Conservation (phyloP, 2,888 invertebrate species). For the Ichneumoninae sp. region DNA sequence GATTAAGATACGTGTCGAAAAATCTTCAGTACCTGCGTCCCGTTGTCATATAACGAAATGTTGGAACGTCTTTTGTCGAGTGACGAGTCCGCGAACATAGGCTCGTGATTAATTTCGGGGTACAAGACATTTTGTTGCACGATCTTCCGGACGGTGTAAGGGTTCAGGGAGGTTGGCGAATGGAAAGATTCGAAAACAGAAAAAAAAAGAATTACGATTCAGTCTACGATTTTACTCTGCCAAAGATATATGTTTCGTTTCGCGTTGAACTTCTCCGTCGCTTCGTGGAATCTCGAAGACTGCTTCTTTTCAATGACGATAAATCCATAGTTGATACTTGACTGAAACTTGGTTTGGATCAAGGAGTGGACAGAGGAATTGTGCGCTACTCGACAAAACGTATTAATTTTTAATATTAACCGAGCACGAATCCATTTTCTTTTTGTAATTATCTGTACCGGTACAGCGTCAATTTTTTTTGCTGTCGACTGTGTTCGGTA, state of each 20-base stretch:
- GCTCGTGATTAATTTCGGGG: slow-evolving; percentile 47
- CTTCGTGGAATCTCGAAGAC: slow-evolving; percentile 65
- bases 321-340: slow-evolving; percentile 23
- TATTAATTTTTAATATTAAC: slow-evolving; percentile 20
- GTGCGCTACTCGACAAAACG: slow-evolving; percentile 10
- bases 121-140: slow-evolving; percentile 5
- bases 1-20: slow-evolving; percentile 34
- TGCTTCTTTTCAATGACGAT: slow-evolving; percentile 51
- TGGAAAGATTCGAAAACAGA: background rate
- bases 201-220: slow-evolving; percentile 34
- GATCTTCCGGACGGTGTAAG: slow-evolving; percentile 17
- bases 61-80: background rate
- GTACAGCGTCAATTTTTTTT: slow-evolving; percentile 32
- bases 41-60: slow-evolving; percentile 38
- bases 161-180: slow-evolving; percentile 20
- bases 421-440: background rate
- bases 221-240: slow-evolving; percentile 58
- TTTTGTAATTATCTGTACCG: slow-evolving; percentile 9
- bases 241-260: slow-evolving; percentile 68
- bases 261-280: slow-evolving; percentile 56
- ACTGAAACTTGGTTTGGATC: slow-evolving; percentile 38
- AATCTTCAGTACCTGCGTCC: slow-evolving; percentile 52
- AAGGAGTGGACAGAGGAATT: slow-evolving; percentile 51
- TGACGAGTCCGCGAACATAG: slow-evolving; percentile 25
- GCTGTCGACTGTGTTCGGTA: slow-evolving; percentile 48